Evolutionary conservation across 2,113 vertebrate genomes (phyloP).

Genomic region (Alectura lathami): DNA sequence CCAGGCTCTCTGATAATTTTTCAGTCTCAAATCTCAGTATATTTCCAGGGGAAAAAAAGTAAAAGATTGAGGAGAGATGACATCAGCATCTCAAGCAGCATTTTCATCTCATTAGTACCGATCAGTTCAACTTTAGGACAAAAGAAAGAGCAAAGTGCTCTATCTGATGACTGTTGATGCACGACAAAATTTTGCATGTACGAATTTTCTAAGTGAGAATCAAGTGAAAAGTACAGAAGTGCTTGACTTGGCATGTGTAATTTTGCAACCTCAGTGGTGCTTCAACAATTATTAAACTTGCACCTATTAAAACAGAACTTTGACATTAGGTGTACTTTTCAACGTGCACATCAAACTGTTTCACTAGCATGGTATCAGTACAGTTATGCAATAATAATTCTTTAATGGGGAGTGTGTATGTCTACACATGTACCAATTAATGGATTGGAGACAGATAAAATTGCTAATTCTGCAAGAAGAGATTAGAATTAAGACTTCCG

Average conservation of each 20-base stretch:
- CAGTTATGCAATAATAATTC: background rate
- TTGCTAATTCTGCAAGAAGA: background rate
- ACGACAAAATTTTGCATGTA: background rate
- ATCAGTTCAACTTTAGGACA: background rate
- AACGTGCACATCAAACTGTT: background rate
- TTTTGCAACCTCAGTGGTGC: background rate
- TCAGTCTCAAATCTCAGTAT: background rate
- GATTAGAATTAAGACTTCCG: background rate
- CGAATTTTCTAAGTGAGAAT: background rate
- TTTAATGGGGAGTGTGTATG: background rate
- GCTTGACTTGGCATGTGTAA: background rate
- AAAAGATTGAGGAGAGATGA: background rate
- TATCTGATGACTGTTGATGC: background rate
- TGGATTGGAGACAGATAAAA: background rate
- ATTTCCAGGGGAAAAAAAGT: background rate
- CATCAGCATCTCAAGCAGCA: background rate
- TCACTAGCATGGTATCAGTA: background rate
- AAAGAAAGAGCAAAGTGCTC: background rate
- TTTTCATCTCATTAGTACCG: background rate
- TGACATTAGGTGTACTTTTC: background rate
- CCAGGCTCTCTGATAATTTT: background rate
- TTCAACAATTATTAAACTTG: background rate
- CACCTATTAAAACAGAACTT: background rate
- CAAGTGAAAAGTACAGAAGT: background rate
- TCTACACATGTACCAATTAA: background rate